A percentile compares a stretch with the other conserved stretches of the same genome.
phyloP scores from a whole-genome alignment of 2,888 invertebrate species.

The Macrosoma leucophasiata region DNA sequence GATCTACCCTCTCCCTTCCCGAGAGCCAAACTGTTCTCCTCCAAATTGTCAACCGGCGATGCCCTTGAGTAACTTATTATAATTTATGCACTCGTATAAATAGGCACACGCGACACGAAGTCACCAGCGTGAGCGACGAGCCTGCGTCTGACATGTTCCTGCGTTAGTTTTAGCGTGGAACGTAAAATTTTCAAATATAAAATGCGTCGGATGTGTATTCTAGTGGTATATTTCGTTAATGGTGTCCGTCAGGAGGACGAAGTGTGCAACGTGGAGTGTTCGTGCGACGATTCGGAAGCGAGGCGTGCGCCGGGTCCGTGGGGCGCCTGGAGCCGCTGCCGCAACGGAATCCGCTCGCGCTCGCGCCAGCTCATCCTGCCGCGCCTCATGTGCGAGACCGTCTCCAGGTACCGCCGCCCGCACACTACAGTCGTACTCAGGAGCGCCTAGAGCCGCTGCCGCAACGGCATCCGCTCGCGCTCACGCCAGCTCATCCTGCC shows the following conservation, averaged over 20 bases:
- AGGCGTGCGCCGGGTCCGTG: slow-evolving; percentile 52
- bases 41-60: too few species aligned
- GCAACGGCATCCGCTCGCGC: slow-evolving; percentile 58
- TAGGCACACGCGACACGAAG: slow-evolving; percentile 59
- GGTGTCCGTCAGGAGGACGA: slow-evolving; percentile 62
- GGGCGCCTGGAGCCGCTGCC: slow-evolving; percentile 64
- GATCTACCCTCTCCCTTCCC: too few species aligned
- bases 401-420: slow-evolving; percentile 40
- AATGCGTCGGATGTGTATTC: too few species aligned
- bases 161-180: too few species aligned
- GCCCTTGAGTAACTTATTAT: too few species aligned
- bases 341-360: slow-evolving; percentile 58
- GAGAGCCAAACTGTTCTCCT: too few species aligned
- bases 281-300: slow-evolving; percentile 43
- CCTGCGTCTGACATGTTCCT: slow-evolving; percentile 39
- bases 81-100: too few species aligned
- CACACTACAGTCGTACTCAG: too few species aligned
- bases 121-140: slow-evolving; percentile 42
- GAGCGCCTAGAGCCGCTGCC: too few species aligned
- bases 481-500: slow-evolving; percentile 54
- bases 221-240: background rate
- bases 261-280: slow-evolving; percentile 53
- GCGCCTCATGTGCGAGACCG: slow-evolving; percentile 43
- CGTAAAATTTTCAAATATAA: too few species aligned
- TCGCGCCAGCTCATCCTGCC: slow-evolving; percentile 54